phyloP scores from a whole-genome alignment of 2,113 vertebrate species.

The Ochotona princeps region DNA sequence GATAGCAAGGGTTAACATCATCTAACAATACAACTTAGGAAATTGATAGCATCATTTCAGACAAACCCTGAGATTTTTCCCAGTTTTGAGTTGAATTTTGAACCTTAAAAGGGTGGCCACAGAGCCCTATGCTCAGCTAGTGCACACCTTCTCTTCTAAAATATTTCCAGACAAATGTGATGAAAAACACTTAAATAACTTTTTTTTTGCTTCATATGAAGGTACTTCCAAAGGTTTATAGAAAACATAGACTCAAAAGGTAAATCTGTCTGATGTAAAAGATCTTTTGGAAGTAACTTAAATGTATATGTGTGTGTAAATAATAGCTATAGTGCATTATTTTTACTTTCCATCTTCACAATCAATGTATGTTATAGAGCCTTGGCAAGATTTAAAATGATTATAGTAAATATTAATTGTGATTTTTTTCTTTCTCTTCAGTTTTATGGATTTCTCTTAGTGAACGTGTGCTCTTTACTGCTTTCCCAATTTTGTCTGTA shows the following conservation, averaged over 20 bases:
- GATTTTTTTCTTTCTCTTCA: slow-evolving; percentile 71
- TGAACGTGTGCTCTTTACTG: slow-evolving; percentile 82
- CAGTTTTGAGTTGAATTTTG: not conserved
- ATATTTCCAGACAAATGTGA: not conserved
- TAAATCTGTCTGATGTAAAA: too few species aligned
- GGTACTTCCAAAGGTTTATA: too few species aligned
- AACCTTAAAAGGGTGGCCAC: not conserved
- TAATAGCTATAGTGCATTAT: not conserved
- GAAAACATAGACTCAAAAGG: too few species aligned
- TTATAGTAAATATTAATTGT: slow-evolving; percentile 52
- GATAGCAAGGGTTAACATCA: not conserved
- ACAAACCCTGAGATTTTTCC: not conserved
- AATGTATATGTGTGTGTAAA: not conserved
- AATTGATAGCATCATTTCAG: slow-evolving; percentile 24
- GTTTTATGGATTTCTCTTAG: slow-evolving; percentile 81
- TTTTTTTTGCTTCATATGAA: not conserved
- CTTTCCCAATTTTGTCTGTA: slow-evolving; percentile 78
- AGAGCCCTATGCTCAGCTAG: not conserved
- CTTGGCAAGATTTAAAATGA: not conserved
- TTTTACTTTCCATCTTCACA: slow-evolving; percentile 26
- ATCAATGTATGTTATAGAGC: not conserved
- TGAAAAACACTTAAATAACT: not conserved
- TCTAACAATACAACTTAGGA: not conserved
- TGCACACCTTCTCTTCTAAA: not conserved
- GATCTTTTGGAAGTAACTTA: not conserved